Evolutionary conservation across 2,797 vertebrate genomes (phyloP), one percentile per base, ranked within the genome.

Genomic region (Hemibagrus guttatus): DNA sequence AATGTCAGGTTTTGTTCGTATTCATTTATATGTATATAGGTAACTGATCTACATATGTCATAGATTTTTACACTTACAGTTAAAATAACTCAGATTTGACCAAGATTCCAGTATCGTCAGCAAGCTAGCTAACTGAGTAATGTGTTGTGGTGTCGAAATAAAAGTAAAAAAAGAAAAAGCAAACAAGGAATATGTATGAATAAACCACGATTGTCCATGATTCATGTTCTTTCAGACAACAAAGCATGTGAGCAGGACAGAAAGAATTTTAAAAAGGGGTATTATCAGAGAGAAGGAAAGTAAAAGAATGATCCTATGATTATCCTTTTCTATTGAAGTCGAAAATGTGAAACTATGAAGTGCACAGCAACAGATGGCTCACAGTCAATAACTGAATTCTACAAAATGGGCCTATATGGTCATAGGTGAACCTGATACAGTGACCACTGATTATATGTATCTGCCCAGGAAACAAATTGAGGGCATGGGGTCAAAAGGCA

Each of bases 401-500:
- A 61, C 8, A n/a, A 42, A 16, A 63, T 46, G 58, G 58, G 46
- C 54, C 35, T 80, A n/a, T 42, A 16, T 61, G 14, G 21, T 46
- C 39, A 72, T n/a, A 81, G 8, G 13, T 59, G 54, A 6, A 42
- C 35, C 13, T n/a, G 23, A 81, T 81, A 46, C 35, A 42, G 21
- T 80, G 56, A 80, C 21, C 56, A 61, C 12, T 80, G 61, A 64
- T 66, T 28, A 16, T 81, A 81, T 81, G 21, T n/a, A 42, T 63
- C 61, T 81, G 39, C 7, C 61, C 42, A 49, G 26, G 17, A 26
- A 3, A 66, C 59, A 66, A 66, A 49, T 49, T 28, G 16, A 66
- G 61, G n/a, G 42, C 56, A 64, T 81, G 80, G 26, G 59, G 42
- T 64, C 42, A 63, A n/a, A 81, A 46, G 23, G 14, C 23, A 63